A percentile compares a stretch with the other conserved stretches of the same genome.
These are phyloP conservation scores for Cerastoderma edule DNA, from an alignment of 2,888 invertebrate species.

Conservation along the genomic window DNA sequence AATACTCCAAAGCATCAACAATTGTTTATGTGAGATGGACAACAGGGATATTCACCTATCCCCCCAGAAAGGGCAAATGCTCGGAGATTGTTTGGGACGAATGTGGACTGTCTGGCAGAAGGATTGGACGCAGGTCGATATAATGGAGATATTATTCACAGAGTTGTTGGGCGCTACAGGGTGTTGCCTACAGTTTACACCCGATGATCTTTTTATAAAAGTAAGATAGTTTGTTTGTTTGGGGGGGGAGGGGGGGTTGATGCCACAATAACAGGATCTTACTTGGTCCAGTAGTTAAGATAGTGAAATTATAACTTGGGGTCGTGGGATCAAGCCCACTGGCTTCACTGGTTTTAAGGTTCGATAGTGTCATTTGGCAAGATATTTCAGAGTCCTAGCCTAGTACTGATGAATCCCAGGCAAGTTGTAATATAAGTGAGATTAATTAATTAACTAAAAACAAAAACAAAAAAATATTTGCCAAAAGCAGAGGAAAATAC, in stretches of 20 bases:
- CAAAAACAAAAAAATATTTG: too few species aligned
- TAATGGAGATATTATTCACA: conserved; percentile 44
- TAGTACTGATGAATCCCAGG: too few species aligned
- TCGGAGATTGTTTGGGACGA: conserved; percentile 30
- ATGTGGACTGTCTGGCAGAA: conserved; percentile 37
- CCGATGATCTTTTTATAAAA: conserved; percentile 19
- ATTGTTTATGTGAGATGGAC: conserved; percentile 18
- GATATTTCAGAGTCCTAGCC: too few species aligned
- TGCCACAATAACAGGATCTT: too few species aligned
- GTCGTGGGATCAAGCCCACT: too few species aligned
- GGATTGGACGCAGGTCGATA: neutral
- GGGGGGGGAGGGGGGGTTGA: neutral
- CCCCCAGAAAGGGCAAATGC: conserved; percentile 20
- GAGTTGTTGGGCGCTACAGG: conserved; percentile 55
- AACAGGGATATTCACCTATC: conserved; percentile 26
- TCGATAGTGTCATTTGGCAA: too few species aligned
- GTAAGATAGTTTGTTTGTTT: neutral
- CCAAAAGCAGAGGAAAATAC: too few species aligned
- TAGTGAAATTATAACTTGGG: too few species aligned
- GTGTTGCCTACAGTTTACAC: conserved; percentile 20
- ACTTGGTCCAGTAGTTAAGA: too few species aligned
- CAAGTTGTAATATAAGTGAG: too few species aligned
- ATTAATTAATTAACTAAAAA: too few species aligned
- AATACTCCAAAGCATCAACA: conserved; percentile 35
- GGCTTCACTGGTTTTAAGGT: too few species aligned